phyloP scores from a whole-genome alignment of 2,888 invertebrate genomes.

The Strigamia maritima region DNA sequence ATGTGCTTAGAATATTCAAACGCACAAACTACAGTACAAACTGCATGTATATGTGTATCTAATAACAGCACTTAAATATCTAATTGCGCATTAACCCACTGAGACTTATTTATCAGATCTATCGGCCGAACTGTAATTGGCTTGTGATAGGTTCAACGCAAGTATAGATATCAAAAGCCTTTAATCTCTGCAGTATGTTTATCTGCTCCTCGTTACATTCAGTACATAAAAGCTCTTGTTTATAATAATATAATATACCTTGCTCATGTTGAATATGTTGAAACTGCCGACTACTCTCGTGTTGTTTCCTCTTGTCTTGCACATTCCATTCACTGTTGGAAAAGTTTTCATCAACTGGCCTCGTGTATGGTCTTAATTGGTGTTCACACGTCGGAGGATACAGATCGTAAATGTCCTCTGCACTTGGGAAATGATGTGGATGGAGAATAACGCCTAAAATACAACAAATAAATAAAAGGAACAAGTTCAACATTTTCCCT shows the following conservation, averaged over 20 bases:
- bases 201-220: background rate
- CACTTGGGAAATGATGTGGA: conserved; percentile 35
- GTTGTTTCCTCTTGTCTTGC: conserved; percentile 26
- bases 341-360: conserved; percentile 29
- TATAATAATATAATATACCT: background rate
- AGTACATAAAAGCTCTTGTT: background rate
- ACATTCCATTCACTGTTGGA: conserved; percentile 36
- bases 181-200: conserved; percentile 11
- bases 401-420: conserved; percentile 35
- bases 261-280: conserved; percentile 26
- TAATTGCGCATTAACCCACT: conserved; percentile 8
- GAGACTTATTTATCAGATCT: conserved; percentile 24
- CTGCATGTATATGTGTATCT: background rate
- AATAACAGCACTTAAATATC: background rate
- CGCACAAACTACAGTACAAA: no score
- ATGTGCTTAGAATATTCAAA: no score
- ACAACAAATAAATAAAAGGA: background rate
- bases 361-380: conserved; percentile 12
- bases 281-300: background rate
- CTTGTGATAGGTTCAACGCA: background rate
- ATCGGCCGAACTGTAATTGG: background rate
- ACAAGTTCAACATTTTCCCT: background rate
- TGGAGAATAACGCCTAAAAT: conserved; percentile 30
- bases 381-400: conserved; percentile 18
- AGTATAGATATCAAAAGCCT: conserved; percentile 21